These are phyloP conservation scores for Helicoverpa assulta DNA, from an alignment of 2,888 invertebrate genomes.

Conservation along the genomic window DNA sequence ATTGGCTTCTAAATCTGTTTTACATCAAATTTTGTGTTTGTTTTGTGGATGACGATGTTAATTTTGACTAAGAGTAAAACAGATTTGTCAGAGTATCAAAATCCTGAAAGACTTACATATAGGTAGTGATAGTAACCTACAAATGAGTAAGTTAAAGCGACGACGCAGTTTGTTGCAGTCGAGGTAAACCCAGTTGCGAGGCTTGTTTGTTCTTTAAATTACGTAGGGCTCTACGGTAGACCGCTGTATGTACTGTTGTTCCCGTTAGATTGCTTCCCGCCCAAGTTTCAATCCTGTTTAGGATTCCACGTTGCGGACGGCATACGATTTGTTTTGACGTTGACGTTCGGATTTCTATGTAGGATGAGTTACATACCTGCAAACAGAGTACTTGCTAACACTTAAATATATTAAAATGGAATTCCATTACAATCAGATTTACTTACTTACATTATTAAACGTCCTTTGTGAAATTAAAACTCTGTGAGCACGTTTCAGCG, in stretches of 20 bases:
- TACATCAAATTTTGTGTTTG: slow-evolving; percentile 61
- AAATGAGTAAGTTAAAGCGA: slow-evolving; percentile 76
- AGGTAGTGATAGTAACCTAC: slow-evolving; percentile 65
- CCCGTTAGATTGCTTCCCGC: slow-evolving; percentile 76
- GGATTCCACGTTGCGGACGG: slow-evolving; percentile 70
- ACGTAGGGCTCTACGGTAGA: slow-evolving; percentile 75
- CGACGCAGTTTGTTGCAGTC: slow-evolving; percentile 76
- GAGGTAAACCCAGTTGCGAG: slow-evolving; percentile 71
- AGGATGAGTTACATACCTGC: neutral
- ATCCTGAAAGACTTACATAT: slow-evolving; percentile 21
- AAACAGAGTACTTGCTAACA: neutral
- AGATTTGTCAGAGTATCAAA: slow-evolving; percentile 46
- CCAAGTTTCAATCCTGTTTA: slow-evolving; percentile 81
- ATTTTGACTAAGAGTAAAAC: slow-evolving; percentile 48
- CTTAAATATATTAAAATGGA: slow-evolving; percentile 21
- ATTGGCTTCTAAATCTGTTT: slow-evolving; percentile 65
- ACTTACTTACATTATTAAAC: slow-evolving; percentile 48
- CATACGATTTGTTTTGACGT: slow-evolving; percentile 69
- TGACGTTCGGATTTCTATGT: slow-evolving; percentile 35
- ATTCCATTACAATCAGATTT: slow-evolving; percentile 30
- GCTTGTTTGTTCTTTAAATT: slow-evolving; percentile 84
- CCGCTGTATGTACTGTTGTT: slow-evolving; percentile 74
- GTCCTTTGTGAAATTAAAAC: slow-evolving; percentile 50
- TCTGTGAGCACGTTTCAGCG: slow-evolving; percentile 51
- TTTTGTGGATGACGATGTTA: slow-evolving; percentile 63